Evolutionary conservation across 1,140 invertebrate species (phyloP).

Genomic region (Mylabris phalerata): DNA sequence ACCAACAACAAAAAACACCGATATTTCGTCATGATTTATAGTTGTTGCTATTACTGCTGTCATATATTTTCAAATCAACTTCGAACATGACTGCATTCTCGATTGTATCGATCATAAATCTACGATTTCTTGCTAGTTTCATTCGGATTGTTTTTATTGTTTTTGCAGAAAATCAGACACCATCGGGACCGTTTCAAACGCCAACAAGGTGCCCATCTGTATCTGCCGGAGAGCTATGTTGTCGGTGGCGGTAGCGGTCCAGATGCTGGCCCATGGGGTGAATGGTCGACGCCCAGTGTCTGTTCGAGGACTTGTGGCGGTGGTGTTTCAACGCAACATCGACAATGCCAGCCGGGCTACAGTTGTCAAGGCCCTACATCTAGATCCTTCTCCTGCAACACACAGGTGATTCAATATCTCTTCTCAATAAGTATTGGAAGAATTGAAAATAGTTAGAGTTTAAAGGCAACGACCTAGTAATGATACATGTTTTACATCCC

Average conservation of each 20-base stretch:
- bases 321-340: slow-evolving; percentile 71
- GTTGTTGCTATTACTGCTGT: too few relatives aligned
- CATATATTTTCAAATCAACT: too few relatives aligned
- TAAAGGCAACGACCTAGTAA: too few relatives aligned
- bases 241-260: slow-evolving; percentile 49
- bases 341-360: slow-evolving; percentile 61
- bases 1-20: too few relatives aligned
- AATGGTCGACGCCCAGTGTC: slow-evolving; percentile 66
- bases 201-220: slow-evolving; percentile 63
- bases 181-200: slow-evolving; percentile 60
- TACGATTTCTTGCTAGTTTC: too few relatives aligned
- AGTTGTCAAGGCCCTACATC: slow-evolving; percentile 67
- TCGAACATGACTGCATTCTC: too few relatives aligned
- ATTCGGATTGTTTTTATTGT: not conserved
- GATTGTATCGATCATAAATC: too few relatives aligned
- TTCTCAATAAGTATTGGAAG: too few relatives aligned
- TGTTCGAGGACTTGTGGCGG: slow-evolving; percentile 86
- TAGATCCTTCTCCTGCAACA: slow-evolving; percentile 85
- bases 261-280: slow-evolving; percentile 58
- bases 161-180: slow-evolving; percentile 41
- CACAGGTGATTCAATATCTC: slow-evolving; percentile 52
- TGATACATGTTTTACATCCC: too few relatives aligned
- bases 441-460: too few relatives aligned
- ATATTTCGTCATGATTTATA: too few relatives aligned
- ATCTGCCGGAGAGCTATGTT: slow-evolving; percentile 58